Evolutionary conservation across 2,797 vertebrate genomes (phyloP).

Genomic region (Myripristis murdjan): DNA sequence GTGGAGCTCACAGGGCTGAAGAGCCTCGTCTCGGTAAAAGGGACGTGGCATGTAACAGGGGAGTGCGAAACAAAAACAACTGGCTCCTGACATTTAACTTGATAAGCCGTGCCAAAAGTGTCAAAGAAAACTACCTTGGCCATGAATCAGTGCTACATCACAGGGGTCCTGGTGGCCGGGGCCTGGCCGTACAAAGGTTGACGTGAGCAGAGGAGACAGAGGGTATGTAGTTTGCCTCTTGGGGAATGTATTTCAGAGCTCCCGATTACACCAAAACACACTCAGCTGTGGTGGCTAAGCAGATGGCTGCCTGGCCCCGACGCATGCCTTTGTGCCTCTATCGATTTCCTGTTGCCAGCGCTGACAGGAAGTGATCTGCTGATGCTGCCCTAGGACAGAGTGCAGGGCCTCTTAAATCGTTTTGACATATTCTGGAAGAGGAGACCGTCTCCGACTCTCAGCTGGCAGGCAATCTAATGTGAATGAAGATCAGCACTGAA

Average conservation of each 20-base stretch:
- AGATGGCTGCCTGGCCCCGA: conserved; percentile 49
- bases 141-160: conserved; percentile 21
- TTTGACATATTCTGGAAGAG: conserved; percentile 26
- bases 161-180: conserved; percentile 27
- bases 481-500: background rate
- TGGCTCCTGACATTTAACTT: conserved; percentile 1
- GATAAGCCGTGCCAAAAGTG: conserved; percentile 8
- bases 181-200: conserved; percentile 26
- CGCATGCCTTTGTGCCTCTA: conserved; percentile 46
- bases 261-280: conserved; percentile 61
- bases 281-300: conserved; percentile 47
- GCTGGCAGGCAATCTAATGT: conserved; percentile 8
- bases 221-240: conserved; percentile 56
- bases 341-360: conserved; percentile 53
- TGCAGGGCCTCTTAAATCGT: conserved; percentile 17
- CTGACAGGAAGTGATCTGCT: conserved; percentile 55
- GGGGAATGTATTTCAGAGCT: conserved; percentile 65
- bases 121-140: conserved; percentile 17
- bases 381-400: conserved; percentile 37
- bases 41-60: conserved; percentile 37
- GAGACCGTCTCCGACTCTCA: conserved; percentile 7
- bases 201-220: conserved; percentile 68
- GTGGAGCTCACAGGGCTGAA: conserved; percentile 31
- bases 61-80: conserved; percentile 23
- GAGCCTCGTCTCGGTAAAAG: conserved; percentile 18